These are phyloP conservation scores for Acanthurus lineatus DNA, from an alignment of 2,797 vertebrate species.

Conservation along the genomic window DNA sequence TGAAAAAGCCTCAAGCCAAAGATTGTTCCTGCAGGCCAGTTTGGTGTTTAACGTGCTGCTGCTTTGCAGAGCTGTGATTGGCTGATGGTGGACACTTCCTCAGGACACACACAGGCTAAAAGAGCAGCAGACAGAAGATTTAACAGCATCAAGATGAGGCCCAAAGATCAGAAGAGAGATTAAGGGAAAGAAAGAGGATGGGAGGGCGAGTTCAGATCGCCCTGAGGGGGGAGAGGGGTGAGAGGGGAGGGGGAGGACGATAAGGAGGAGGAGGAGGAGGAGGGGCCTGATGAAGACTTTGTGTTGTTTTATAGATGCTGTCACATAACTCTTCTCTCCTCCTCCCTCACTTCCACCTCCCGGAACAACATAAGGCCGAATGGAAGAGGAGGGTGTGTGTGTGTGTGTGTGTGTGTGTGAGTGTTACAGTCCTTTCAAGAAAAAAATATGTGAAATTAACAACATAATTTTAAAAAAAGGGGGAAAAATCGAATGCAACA, in stretches of 20 bases:
- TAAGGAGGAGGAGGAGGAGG: background rate
- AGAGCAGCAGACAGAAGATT: constrained; percentile 43
- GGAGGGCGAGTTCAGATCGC: constrained; percentile 3
- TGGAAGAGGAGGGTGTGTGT: background rate
- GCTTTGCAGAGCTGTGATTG: background rate
- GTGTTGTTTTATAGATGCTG: constrained; percentile 58
- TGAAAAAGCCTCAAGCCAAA: too few relatives aligned
- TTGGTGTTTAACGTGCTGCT: too few relatives aligned
- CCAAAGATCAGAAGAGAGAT: constrained; percentile 53
- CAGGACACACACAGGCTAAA: background rate
- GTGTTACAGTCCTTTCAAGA: background rate
- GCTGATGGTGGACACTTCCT: background rate
- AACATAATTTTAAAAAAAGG: background rate
- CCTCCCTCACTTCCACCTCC: constrained; percentile 34
- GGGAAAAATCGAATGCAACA: too few relatives aligned
- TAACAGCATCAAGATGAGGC: constrained; percentile 36
- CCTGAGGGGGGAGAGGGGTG: constrained; percentile 34
- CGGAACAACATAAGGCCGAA: constrained; percentile 67
- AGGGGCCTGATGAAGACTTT: constrained; percentile 26
- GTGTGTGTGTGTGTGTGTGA: background rate
- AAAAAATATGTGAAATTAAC: background rate
- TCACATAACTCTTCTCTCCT: constrained; percentile 26
- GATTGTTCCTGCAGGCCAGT: too few relatives aligned
- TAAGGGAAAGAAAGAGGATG: constrained; percentile 15
- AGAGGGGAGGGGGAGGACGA: too few relatives aligned